Percentiles rank a stretch among this genome's conserved stretches.
Conservation (phyloP, 2,113 vertebrate genomes). For the Nasalis larvatus region DNA sequence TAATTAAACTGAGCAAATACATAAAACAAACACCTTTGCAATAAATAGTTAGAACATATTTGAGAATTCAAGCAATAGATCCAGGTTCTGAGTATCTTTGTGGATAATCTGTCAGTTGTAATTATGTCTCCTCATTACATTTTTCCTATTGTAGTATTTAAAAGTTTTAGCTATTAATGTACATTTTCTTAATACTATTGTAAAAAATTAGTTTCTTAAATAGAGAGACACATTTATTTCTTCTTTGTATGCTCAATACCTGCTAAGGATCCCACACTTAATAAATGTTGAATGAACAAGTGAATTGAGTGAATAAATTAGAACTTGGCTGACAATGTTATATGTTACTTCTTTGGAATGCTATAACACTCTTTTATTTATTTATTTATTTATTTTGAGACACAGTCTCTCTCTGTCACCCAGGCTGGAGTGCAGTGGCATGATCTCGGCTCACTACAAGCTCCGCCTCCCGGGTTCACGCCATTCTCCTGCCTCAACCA, state of each 20-base stretch:
- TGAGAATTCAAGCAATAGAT: background rate
- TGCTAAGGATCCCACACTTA: background rate
- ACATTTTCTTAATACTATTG: background rate
- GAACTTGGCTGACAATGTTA: background rate
- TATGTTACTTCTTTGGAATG: background rate
- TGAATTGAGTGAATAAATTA: background rate
- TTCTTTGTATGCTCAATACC: background rate
- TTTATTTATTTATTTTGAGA: too few species aligned
- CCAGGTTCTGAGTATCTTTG: background rate
- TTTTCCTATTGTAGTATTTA: background rate
- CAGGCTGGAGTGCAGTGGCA: too few species aligned
- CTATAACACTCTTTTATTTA: background rate
- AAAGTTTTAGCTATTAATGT: background rate
- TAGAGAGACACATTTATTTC: background rate
- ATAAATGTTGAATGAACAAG: background rate
- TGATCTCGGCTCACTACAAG: too few species aligned
- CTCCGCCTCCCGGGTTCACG: too few species aligned
- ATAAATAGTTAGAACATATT: background rate
- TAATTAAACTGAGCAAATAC: slow-evolving; percentile 14
- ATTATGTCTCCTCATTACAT: background rate
- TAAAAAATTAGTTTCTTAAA: background rate
- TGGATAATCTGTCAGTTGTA: background rate
- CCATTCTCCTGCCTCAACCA: too few species aligned
- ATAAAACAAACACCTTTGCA: background rate
- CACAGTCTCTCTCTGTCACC: too few species aligned